Conservation (phyloP, 2,797 vertebrate genomes). For the Novumbra hubbsi region DNA sequence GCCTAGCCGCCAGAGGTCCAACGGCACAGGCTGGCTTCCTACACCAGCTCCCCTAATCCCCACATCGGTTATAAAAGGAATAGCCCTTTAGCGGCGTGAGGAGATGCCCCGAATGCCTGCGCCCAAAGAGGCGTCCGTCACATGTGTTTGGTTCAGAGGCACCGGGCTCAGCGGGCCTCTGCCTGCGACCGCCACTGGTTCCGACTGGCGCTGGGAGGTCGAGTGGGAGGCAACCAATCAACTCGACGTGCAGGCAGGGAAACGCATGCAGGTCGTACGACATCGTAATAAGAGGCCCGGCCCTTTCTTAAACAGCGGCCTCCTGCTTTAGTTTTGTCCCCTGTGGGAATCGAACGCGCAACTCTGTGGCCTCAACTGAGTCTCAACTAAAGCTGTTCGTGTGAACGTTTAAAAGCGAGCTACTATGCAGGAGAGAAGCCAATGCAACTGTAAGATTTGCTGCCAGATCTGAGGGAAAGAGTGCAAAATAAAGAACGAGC, state of each 20-base stretch:
- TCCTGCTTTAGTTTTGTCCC: neutral
- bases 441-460: neutral
- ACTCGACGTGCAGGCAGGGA: neutral
- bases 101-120: slow-evolving; percentile 66
- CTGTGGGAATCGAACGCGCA: too few relatives aligned
- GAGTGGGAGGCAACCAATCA: slow-evolving; percentile 19
- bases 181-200: slow-evolving; percentile 62
- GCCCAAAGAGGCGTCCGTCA: slow-evolving; percentile 67
- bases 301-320: neutral
- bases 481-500: slow-evolving; percentile 41
- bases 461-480: neutral
- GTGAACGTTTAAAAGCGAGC: neutral
- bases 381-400: neutral
- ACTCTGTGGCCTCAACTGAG: too few relatives aligned
- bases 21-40: slow-evolving; percentile 64
- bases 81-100: slow-evolving; percentile 66
- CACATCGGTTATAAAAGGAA: slow-evolving; percentile 66
- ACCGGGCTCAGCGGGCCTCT: slow-evolving; percentile 57
- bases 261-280: neutral
- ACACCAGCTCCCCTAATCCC: slow-evolving; percentile 55
- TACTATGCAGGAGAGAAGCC: neutral
- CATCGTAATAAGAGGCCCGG: neutral
- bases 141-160: slow-evolving; percentile 58
- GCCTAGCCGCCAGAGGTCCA: slow-evolving; percentile 55
- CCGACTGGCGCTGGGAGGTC: slow-evolving; percentile 62